Conservation (phyloP, 1,140 invertebrate genomes). For the Piezodorus guildinii region DNA sequence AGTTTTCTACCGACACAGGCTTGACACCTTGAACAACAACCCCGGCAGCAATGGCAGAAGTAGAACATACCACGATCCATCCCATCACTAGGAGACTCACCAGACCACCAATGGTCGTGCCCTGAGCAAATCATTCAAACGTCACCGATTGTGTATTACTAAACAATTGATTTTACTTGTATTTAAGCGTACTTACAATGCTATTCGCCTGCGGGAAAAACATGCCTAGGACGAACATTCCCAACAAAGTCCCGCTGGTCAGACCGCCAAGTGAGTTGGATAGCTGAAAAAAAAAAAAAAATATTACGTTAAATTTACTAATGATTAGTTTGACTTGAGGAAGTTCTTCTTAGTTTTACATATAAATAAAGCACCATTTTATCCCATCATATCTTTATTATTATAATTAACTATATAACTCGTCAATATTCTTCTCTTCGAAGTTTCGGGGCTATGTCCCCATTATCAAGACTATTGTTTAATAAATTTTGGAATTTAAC, state of each 20-base stretch:
- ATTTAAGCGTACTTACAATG: not conserved
- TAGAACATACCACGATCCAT: not conserved
- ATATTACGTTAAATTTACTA: too few species aligned
- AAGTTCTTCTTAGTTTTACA: too few species aligned
- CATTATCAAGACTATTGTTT: too few species aligned
- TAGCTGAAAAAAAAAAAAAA: conserved; percentile 40
- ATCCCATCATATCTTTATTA: too few species aligned
- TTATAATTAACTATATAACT: too few species aligned
- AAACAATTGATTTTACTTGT: not conserved
- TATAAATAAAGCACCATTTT: too few species aligned
- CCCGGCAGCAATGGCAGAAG: not conserved
- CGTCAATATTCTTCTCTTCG: too few species aligned
- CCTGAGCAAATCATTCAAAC: not conserved
- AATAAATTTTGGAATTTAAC: too few species aligned
- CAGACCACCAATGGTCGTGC: not conserved
- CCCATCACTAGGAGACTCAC: not conserved
- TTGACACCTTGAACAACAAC: not conserved
- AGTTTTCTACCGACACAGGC: not conserved
- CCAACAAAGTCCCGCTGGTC: conserved; percentile 33
- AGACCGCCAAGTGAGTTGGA: conserved; percentile 49
- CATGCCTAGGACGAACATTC: conserved; percentile 22
- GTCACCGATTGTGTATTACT: not conserved
- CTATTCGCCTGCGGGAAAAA: conserved; percentile 23
- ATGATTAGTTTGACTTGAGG: too few species aligned
- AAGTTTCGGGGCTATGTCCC: too few species aligned